phyloP scores from a whole-genome alignment of 1,140 invertebrate genomes.

The Aphis craccivora region DNA sequence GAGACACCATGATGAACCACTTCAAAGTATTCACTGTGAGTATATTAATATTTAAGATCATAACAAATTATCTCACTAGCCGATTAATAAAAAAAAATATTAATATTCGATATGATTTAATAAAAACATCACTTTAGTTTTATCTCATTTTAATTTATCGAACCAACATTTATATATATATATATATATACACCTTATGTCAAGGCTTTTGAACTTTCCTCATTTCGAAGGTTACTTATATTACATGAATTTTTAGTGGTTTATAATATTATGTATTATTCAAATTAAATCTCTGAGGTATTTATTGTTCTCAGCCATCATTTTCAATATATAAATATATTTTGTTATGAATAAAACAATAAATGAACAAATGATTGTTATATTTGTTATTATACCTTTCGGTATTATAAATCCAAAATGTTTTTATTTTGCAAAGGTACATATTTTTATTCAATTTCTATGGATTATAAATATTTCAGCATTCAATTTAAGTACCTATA shows the following conservation, averaged over 20 bases:
- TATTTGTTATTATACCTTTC: neutral
- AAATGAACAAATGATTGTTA: neutral
- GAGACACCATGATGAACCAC: neutral
- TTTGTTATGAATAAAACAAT: neutral
- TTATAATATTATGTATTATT: constrained; percentile 2
- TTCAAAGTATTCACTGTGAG: constrained; percentile 23
- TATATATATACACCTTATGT: neutral
- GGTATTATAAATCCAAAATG: neutral
- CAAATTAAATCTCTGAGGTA: neutral
- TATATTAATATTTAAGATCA: neutral
- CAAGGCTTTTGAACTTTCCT: constrained; percentile 27
- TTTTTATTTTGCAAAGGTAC: neutral
- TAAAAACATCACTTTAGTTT: neutral
- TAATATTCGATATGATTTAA: neutral
- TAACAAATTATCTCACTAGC: neutral
- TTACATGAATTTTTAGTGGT: neutral
- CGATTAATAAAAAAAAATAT: neutral
- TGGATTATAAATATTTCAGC: neutral
- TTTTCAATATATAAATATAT: neutral
- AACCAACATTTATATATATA: neutral
- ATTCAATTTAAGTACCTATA: neutral
- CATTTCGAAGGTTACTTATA: neutral
- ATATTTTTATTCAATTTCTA: neutral
- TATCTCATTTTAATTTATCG: neutral
- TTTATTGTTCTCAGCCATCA: neutral